A percentile compares a stretch with the other conserved stretches of the same genome.
phyloP scores from a whole-genome alignment of 2,888 invertebrate genomes.

The Tridacna crocea region DNA sequence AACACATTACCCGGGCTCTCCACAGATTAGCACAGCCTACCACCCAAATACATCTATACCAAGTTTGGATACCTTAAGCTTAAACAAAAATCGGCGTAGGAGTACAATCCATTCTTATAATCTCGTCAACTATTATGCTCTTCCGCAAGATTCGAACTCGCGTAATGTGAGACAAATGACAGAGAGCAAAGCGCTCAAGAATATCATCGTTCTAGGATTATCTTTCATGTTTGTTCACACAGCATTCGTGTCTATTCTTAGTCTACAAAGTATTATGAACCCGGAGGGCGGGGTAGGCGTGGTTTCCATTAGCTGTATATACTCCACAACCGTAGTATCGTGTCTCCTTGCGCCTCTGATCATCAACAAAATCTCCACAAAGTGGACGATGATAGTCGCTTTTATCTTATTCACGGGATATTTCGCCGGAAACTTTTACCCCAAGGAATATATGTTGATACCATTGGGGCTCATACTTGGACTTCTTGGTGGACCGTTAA shows the following conservation, averaged over 20 bases:
- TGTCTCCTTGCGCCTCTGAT: slow-evolving; percentile 81
- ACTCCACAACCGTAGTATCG: slow-evolving; percentile 80
- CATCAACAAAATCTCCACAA: slow-evolving; percentile 78
- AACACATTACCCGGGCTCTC: slow-evolving; percentile 56
- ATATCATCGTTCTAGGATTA: slow-evolving; percentile 77
- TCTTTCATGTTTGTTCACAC: slow-evolving; percentile 82
- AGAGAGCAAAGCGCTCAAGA: slow-evolving; percentile 76
- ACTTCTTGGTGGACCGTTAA: slow-evolving; percentile 79
- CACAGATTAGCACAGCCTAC: slow-evolving; percentile 56
- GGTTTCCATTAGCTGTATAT: slow-evolving; percentile 80
- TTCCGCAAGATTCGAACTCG: slow-evolving; percentile 68
- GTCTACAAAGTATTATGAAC: slow-evolving; percentile 80
- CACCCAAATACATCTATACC: slow-evolving; percentile 55
- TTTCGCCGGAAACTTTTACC: slow-evolving; percentile 80
- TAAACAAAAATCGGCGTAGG: slow-evolving; percentile 69
- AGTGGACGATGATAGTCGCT: slow-evolving; percentile 81
- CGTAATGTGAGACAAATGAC: slow-evolving; percentile 73
- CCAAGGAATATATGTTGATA: slow-evolving; percentile 76
- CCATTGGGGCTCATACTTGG: slow-evolving; percentile 79
- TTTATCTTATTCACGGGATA: slow-evolving; percentile 78
- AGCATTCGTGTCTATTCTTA: slow-evolving; percentile 80
- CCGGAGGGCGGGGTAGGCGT: slow-evolving; percentile 77
- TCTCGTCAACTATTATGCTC: slow-evolving; percentile 69
- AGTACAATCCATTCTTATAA: slow-evolving; percentile 76
- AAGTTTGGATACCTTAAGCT: slow-evolving; percentile 56